Evolutionary conservation across 2,888 invertebrate species (phyloP), one percentile per base, ranked within the genome.

Genomic region (Automeris io): DNA sequence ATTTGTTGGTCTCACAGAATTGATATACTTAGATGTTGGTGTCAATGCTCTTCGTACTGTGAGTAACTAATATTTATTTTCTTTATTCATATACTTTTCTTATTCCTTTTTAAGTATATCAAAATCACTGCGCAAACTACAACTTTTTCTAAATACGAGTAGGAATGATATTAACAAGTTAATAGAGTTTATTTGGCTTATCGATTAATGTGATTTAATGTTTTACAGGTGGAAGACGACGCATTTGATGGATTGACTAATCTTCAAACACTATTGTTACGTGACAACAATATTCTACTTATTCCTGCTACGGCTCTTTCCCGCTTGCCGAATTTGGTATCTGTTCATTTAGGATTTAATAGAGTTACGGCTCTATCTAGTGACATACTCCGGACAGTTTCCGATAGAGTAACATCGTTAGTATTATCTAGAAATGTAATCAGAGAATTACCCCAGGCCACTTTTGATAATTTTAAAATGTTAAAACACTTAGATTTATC

Each of bases 41-140:
- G 91, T 96, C 21, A 97, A 97, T 68, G 93, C 95, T 2, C 79
- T 97, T 31, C 88, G 96, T 67, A 95, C 95, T 55, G 95, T 96
- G 83, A 88, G 90, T 87, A 46, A 35, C 26, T 12, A 7, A 29
- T n/a, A 18, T n/a, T n/a, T n/a, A n/a, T n/a, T n/a, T n/a, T n/a
- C n/a, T n/a, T n/a, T n/a, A n/a, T n/a, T n/a, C n/a, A n/a, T n/a
- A n/a, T n/a, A n/a, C n/a, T n/a, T n/a, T n/a, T n/a, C n/a, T n/a
- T n/a, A n/a, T n/a, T n/a, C n/a, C n/a, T n/a, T n/a, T n/a, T n/a
- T n/a, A n/a, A n/a, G n/a, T n/a, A n/a, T n/a, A n/a, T n/a, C n/a
- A n/a, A n/a, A n/a, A n/a, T n/a, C n/a, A n/a, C n/a, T n/a, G n/a
- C n/a, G n/a, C n/a, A n/a, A n/a, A n/a, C n/a, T n/a, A n/a, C n/a